Base-by-base conservation (phyloP, 2,113 vertebrate species). In the Muntiacus muntjak region DNA sequence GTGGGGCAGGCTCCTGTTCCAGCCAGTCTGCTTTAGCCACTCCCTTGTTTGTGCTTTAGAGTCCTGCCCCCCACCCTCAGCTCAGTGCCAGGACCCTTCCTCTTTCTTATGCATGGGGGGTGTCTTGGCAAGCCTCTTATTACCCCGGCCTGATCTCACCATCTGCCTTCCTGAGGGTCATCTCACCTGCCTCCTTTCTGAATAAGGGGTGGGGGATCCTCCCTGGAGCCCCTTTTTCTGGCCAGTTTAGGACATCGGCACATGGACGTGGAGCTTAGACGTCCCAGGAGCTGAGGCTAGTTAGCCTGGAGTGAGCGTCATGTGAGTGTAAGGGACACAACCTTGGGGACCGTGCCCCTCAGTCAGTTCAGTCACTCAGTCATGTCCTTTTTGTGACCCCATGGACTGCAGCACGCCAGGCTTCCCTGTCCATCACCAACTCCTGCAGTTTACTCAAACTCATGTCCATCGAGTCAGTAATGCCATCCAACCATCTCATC, bases 121-220 rank as follows among this genome's bases (percentile, higher is more conserved):
- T 17, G 26, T 33, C 78, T 52, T 19, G 0, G 26, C 4, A 3
- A 1, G 3, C 62, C 3, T 23, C 28, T 23, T n/a, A 19, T 3
- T 1, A 10, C 12, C 10, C 54, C 6, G 8, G 2, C 47, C 89
- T 82, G 33, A 43, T 33, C n/a, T 79, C 85, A 19, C 2, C 1
- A 14, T 30, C 16, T 19, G 47, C 45, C 50, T 89, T 87, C 17
- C 43, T 45, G n/a, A 55, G 60, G 50, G 57, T 71, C 47, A 8
- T 28, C 45, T 50, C 17, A 7, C 28, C 16, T 47, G 25, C 36
- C 15, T 33, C 30, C 0, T 47, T 95, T 82, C 67, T 71, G 71
- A 85, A 25, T 26, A 11, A 8, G 45, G 9, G 40, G 16, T 26
- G 36, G 47, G 57, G 55, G 52, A 1, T 33, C 50, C 36, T 71